Percentiles rank a stretch among this genome's conserved stretches.
phyloP scores from a whole-genome alignment of 2,113 vertebrate species.

The Eurystomus gularis region DNA sequence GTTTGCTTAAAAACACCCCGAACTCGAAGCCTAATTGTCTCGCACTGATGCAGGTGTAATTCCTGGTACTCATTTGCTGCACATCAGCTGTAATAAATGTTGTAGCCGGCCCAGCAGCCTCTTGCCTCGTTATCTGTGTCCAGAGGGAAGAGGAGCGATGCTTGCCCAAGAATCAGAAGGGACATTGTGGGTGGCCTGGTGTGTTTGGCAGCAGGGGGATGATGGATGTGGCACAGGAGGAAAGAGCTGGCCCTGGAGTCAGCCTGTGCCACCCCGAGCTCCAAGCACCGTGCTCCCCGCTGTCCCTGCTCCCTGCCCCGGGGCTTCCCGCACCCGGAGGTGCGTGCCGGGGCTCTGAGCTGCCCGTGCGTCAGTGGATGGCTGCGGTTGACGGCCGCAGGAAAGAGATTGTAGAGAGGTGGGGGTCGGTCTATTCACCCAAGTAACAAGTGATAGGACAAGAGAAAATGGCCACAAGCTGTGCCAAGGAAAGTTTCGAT shows the following conservation, averaged over 20 bases:
- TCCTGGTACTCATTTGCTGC: background rate
- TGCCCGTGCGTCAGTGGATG: fast-evolving
- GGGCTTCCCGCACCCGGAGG: background rate
- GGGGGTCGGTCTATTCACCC: no score
- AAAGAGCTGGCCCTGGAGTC: background rate
- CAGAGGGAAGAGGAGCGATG: background rate
- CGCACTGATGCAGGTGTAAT: background rate
- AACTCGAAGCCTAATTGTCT: background rate
- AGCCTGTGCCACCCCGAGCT: background rate
- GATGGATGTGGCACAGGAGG: background rate
- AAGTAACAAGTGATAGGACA: no score
- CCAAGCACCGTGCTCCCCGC: background rate
- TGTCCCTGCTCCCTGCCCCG: background rate
- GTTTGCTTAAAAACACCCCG: background rate
- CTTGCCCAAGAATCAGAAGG: background rate
- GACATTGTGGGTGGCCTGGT: background rate
- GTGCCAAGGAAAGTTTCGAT: no score
- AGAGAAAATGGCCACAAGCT: no score
- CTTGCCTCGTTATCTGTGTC: background rate
- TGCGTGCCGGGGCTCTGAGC: background rate
- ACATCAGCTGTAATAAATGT: background rate
- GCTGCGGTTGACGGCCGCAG: background rate
- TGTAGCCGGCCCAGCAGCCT: background rate
- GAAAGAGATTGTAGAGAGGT: no score
- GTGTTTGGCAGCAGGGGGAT: background rate